Conservation (phyloP, 1,140 invertebrate species). For the Maconellicoccus hirsutus region DNA sequence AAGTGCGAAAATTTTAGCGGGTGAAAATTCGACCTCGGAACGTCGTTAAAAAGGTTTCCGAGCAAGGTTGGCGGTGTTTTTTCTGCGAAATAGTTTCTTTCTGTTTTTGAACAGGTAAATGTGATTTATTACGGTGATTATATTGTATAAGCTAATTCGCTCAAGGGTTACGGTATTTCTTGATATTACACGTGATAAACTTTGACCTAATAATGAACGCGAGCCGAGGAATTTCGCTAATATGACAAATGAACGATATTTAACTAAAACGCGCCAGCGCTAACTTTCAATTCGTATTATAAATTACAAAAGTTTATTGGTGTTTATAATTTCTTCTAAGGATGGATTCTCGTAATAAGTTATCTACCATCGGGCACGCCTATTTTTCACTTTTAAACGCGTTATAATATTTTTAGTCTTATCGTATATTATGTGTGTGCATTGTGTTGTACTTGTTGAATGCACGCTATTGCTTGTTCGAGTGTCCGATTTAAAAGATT, state of each 20-base stretch:
- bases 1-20: no score
- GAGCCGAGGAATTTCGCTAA: not conserved
- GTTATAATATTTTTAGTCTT: no score
- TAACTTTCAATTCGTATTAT: not conserved
- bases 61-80: no score
- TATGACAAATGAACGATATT: constrained; percentile 9
- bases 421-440: no score
- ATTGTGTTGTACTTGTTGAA: no score
- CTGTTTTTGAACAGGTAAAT: not conserved
- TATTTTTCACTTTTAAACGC: no score
- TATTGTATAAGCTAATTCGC: not conserved
- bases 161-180: not conserved
- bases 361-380: no score
- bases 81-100: not conserved
- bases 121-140: not conserved
- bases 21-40: no score
- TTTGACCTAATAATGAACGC: not conserved
- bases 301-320: constrained; percentile 4
- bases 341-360: not conserved
- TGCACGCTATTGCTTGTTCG: no score
- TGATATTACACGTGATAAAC: not conserved
- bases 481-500: no score
- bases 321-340: not conserved
- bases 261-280: not conserved
- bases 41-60: no score